Percentiles rank a stretch among this genome's conserved stretches.
phyloP scores from a whole-genome alignment of 2,888 invertebrate species.

The Drosophila anomalata region DNA sequence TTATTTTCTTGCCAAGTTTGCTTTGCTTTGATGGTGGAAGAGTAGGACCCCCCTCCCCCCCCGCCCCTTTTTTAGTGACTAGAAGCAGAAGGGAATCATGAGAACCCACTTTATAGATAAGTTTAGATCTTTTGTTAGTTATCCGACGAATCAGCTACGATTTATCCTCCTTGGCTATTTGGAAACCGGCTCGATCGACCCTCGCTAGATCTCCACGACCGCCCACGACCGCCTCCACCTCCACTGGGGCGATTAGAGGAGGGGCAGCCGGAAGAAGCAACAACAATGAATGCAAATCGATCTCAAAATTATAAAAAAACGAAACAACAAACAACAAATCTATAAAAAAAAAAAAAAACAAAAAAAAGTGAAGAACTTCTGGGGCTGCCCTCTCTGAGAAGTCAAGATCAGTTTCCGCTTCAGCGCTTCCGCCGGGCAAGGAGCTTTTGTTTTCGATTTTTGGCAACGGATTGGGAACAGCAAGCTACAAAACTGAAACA shows the following conservation, averaged over 20 bases:
- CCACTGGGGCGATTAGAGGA: constrained; percentile 27
- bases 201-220: constrained; percentile 3
- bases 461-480: constrained; percentile 41
- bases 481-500: constrained; percentile 21
- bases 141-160: constrained; percentile 19
- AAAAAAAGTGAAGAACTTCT: constrained; percentile 19
- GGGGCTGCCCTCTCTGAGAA: constrained; percentile 43
- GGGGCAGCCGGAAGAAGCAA: constrained; percentile 20
- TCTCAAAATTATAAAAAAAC: constrained; percentile 73
- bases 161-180: constrained; percentile 28
- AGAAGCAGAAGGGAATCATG: constrained; percentile 3
- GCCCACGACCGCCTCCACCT: background rate
- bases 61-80: background rate
- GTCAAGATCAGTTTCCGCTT: constrained; percentile 13
- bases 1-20: constrained; percentile 48
- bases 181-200: constrained; percentile 11
- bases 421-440: constrained; percentile 29
- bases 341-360: constrained; percentile 37
- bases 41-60: background rate
- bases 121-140: constrained; percentile 12
- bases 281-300: constrained; percentile 64
- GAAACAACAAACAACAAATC: constrained; percentile 35
- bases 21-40: constrained; percentile 61
- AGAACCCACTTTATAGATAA: background rate
- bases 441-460: constrained; percentile 34